These are phyloP conservation scores for Drosophila bocki DNA, from an alignment of 1,140 invertebrate species.

Conservation along the genomic window DNA sequence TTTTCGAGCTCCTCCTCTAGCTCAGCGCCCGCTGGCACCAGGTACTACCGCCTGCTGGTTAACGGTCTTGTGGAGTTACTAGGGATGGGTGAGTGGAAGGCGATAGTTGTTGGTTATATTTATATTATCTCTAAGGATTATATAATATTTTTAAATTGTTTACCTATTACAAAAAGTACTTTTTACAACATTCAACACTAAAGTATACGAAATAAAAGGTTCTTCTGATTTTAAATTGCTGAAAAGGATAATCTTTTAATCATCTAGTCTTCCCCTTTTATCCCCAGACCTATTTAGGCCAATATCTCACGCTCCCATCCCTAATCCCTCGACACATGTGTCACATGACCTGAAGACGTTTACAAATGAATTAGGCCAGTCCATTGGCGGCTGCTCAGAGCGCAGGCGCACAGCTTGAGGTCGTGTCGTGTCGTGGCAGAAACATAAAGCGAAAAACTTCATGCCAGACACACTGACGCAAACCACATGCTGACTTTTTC, in stretches of 20 bases:
- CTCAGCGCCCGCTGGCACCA: constrained; percentile 57
- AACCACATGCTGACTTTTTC: constrained; percentile 73
- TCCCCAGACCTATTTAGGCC: too few relatives aligned
- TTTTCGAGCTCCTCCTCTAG: constrained; percentile 7
- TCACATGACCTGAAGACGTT: constrained; percentile 61
- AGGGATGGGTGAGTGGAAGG: constrained; percentile 1
- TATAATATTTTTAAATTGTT: too few relatives aligned
- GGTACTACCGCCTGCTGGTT: constrained; percentile 42
- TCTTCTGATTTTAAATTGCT: too few relatives aligned
- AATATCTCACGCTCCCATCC: constrained; percentile 16
- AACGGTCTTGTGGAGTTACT: not conserved
- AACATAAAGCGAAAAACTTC: constrained; percentile 34
- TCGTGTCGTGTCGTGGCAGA: constrained; percentile 16
- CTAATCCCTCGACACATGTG: constrained; percentile 50
- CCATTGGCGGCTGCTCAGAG: constrained; percentile 24
- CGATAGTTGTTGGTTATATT: not conserved
- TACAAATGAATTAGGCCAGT: constrained; percentile 61
- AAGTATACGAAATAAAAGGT: too few relatives aligned
- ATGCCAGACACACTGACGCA: constrained; percentile 69
- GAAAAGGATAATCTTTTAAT: not conserved
- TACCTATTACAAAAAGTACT: too few relatives aligned
- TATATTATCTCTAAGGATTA: not conserved
- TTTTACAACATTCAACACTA: too few relatives aligned
- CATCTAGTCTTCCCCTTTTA: not conserved
- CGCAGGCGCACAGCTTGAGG: constrained; percentile 76